A percentile compares a stretch with the other conserved stretches of the same genome.
Conservation (phyloP, 2,113 vertebrate species). For the Rhinoderma darwinii region DNA sequence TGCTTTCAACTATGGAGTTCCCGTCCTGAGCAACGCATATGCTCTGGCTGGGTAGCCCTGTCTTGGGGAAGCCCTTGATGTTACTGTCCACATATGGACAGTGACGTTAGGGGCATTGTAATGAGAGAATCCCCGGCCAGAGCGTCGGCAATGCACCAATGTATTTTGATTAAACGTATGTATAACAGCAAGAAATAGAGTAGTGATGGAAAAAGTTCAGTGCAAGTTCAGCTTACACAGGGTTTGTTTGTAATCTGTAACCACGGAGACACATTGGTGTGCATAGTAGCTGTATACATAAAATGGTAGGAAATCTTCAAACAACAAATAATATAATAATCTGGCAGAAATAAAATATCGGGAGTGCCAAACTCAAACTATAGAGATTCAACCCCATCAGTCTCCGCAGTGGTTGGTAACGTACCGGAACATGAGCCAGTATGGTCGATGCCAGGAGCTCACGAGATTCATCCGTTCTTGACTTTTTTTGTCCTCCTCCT, state of each 20-base stretch:
- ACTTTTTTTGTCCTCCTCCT: constrained; percentile 89
- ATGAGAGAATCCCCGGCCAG: too few relatives aligned
- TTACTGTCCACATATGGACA: too few relatives aligned
- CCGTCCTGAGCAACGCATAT: too few relatives aligned
- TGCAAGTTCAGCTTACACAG: too few relatives aligned
- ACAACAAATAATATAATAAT: neutral
- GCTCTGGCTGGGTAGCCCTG: too few relatives aligned
- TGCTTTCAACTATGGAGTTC: too few relatives aligned
- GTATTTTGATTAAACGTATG: too few relatives aligned
- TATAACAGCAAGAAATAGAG: too few relatives aligned
- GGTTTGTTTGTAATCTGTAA: neutral
- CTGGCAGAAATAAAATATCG: neutral
- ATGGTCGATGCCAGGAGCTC: constrained; percentile 94
- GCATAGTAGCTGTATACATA: neutral
- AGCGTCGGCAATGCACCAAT: too few relatives aligned
- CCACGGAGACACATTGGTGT: neutral
- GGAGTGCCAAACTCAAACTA: neutral
- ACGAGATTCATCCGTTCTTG: constrained; percentile 97
- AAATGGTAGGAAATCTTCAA: neutral
- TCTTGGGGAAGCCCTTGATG: too few relatives aligned
- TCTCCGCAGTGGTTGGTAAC: constrained; percentile 54
- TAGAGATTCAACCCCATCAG: neutral
- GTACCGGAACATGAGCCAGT: constrained; percentile 91
- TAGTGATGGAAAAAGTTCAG: too few relatives aligned
- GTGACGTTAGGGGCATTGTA: too few relatives aligned